Base-by-base conservation (phyloP, 2,113 vertebrate species). In the Leptosomus discolor region DNA sequence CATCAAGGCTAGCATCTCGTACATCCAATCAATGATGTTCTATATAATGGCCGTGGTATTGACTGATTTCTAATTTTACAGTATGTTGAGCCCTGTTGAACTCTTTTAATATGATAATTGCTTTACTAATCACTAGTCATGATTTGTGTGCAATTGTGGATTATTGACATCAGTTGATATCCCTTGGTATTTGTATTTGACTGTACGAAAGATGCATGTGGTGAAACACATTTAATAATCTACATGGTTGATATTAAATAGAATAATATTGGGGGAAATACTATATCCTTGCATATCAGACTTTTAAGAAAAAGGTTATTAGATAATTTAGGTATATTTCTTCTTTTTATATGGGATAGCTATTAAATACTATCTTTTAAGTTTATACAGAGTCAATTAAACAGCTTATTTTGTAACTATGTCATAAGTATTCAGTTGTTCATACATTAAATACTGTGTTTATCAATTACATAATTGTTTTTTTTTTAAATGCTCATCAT, bases 101-200 rank as follows among this genome's bases (percentile, higher is more conserved):
- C 96, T 96, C 95, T 95, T 94, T 96, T 94, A 97, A 96, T 91
- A 97, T 94, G 95, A 70, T 96, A 97, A 97, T 94, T 92, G 89
- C 83, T 92, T 95, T 81, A 57, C 86, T 96, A 92, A 95, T 97
- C 71, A 92, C 88, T 86, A 92, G 79, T 74, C 91, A 81, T 80
- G 75, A 86, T 94, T 86, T 77, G 76, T 80, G 86, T 80, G 95
- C 88, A 34, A 6, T 20, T 80, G 86, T 4, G 5, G 46, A 74
- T 95, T 91, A 86, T 74, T 91, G 94, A 83, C 83, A 90, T 48
- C 61, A 36, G 32, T 51, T 77, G 45, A 54, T 80, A 80, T 61
- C 83, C 83, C 79, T 54, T 65, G 91, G 45, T 69, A 50, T 69
- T 88, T 54, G 30, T 61, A 13, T 88, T 18, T 88, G 85, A 60